phyloP scores from a whole-genome alignment of 2,113 vertebrate genomes.

The Chaenocephalus aceratus region DNA sequence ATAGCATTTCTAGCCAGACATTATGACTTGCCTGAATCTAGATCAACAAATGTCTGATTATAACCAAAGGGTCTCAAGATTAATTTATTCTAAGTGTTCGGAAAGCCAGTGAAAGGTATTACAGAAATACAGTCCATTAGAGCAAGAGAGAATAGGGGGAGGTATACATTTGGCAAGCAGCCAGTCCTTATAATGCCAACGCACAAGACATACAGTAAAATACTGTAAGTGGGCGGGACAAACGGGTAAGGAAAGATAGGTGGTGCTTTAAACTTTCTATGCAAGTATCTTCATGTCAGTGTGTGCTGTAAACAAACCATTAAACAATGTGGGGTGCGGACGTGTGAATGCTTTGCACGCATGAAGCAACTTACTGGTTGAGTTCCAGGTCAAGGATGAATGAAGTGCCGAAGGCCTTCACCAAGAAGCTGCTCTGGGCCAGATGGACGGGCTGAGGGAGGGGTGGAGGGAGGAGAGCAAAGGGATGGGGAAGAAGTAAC shows the following conservation, averaged over 20 bases:
- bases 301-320: slow-evolving; percentile 2
- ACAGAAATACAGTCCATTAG: slow-evolving; percentile 22
- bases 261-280: not conserved
- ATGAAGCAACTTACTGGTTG: slow-evolving; percentile 90
- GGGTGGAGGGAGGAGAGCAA: not conserved
- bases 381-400: slow-evolving; percentile 93
- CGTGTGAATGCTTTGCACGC: slow-evolving; percentile 1
- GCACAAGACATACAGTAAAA: not conserved
- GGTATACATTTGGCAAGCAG: not conserved
- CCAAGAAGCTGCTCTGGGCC: slow-evolving; percentile 91
- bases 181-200: not conserved
- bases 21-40: not conserved
- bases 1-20: not conserved
- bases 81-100: slow-evolving; percentile 12
- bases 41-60: slow-evolving; percentile 9
- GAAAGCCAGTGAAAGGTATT: not conserved
- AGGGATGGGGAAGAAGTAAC: not conserved
- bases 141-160: slow-evolving; percentile 2
- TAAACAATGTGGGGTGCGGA: not conserved
- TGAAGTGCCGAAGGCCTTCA: slow-evolving; percentile 87
- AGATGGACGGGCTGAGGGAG: slow-evolving; percentile 87
- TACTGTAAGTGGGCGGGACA: slow-evolving; percentile 1
- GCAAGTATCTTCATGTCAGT: not conserved
- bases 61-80: slow-evolving; percentile 8
- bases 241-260: not conserved